Base-by-base conservation (phyloP, 2,888 invertebrate genomes). In the Gonocerus acuteangulatus region DNA sequence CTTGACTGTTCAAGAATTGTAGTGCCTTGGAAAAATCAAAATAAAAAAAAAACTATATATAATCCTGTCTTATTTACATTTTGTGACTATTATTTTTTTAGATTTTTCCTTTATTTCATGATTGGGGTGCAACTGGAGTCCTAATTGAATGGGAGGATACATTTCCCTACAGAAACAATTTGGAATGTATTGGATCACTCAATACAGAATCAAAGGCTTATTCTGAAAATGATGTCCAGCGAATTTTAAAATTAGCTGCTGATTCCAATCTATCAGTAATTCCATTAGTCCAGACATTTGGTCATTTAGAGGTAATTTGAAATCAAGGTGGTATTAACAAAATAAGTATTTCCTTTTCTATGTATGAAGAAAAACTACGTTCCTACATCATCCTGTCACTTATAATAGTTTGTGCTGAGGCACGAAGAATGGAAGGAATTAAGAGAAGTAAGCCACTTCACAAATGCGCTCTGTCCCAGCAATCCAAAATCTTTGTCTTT, bases 141-240 rank as follows among this genome's bases (percentile, higher is more conserved):
- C 76, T 92, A 11, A 70, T 92, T 44, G 92, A 92, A 76, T 92
- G 91, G 87, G 92, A 93, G 71, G 92, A 93, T 71, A 89, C 89
- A 65, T 93, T 92, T 74, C 92, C 92, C 0, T 92, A 87, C 73
- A 76, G 76, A 4, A 82, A 79, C 48, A 80, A 80, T 11, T 51
- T 70, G 42, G 61, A 62, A 9, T 59, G 60, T 13, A 66, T 70
- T 13, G 67, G 67, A 1, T 70, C 76, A 1, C 74, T 75, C 61
- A 75, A 76, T 45, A 76, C 78, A 0, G 71, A 72, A 63, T 77
- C 79, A 0, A 75, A 71, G 61, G 83, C 79, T 23, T 92, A 92
- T 73, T 80, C 82, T 1, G 69, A 77, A 51, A 80, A 81, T 48
- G 87, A 88, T 71, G 83, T 86, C 22, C 75, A 75, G 56, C 78